A percentile compares a stretch with the other conserved stretches of the same genome.
These are phyloP conservation scores for Caenorhabditis brenneri DNA, from an alignment of 1,140 invertebrate species.

Conservation along the genomic window DNA sequence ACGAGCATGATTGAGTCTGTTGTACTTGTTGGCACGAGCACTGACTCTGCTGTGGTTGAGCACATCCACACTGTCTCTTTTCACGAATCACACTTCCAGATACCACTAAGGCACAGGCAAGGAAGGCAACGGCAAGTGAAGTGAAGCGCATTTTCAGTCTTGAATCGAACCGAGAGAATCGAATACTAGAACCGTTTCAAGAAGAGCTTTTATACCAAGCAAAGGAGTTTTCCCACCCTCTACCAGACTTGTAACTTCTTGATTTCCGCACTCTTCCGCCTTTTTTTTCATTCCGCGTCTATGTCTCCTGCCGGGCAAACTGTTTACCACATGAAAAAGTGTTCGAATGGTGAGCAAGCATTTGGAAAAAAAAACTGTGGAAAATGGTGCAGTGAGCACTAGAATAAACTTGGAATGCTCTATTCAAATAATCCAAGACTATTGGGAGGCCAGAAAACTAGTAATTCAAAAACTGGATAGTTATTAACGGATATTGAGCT, in stretches of 20 bases:
- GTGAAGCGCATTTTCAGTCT: conserved; percentile 33
- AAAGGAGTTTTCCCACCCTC: not conserved
- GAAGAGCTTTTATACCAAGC: not conserved
- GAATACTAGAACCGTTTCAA: not conserved
- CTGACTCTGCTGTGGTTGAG: conserved; percentile 46
- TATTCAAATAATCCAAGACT: not conserved
- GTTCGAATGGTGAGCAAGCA: not conserved
- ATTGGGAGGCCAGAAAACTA: not conserved
- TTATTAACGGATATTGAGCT: not conserved
- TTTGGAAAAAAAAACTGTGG: not conserved
- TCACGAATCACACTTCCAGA: conserved; percentile 51
- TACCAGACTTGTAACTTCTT: conserved; percentile 1
- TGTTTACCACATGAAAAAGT: conserved; percentile 6
- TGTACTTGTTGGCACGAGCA: conserved; percentile 45
- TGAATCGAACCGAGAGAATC: not conserved
- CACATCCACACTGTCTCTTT: conserved; percentile 56
- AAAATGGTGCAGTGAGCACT: conserved; percentile 30
- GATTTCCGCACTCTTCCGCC: not conserved
- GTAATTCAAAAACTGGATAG: not conserved
- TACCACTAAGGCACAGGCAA: conserved; percentile 14
- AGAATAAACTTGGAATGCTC: conserved; percentile 29
- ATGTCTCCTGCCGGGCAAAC: conserved; percentile 1
- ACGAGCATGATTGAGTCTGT: conserved; percentile 29
- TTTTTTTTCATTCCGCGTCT: not conserved
- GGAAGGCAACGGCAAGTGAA: conserved; percentile 22